A percentile compares a stretch with the other conserved stretches of the same genome.
Conservation (phyloP, 2,888 invertebrate species). For the Cybosia mesomella region DNA sequence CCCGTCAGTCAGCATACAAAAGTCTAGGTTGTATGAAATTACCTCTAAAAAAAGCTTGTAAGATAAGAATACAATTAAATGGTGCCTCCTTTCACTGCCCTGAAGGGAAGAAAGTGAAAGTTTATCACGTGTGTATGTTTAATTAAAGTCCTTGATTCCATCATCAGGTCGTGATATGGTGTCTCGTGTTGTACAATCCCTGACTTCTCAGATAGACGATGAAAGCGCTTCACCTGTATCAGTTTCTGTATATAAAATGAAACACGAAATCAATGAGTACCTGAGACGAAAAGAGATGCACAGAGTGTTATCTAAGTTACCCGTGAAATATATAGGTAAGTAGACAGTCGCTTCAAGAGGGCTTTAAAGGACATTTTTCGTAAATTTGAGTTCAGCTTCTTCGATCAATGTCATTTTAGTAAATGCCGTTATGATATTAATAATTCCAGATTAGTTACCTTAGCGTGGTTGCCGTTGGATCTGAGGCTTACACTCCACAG, state of each 20-base stretch:
- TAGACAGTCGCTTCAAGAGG: background rate
- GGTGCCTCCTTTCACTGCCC: too few relatives aligned
- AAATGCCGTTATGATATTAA: too few relatives aligned
- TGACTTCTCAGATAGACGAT: slow-evolving; percentile 85
- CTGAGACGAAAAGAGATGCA: slow-evolving; percentile 77
- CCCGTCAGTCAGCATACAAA: too few relatives aligned
- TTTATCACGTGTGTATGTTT: background rate
- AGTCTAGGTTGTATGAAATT: background rate
- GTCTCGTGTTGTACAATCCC: slow-evolving; percentile 88
- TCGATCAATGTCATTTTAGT: too few relatives aligned
- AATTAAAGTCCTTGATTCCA: background rate
- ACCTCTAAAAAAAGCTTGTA: too few relatives aligned
- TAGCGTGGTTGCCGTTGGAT: too few relatives aligned
- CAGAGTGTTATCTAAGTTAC: slow-evolving; percentile 78
- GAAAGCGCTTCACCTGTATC: slow-evolving; percentile 77
- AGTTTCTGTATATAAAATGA: slow-evolving; percentile 84
- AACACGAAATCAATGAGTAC: slow-evolving; percentile 80
- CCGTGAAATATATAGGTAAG: slow-evolving; percentile 81
- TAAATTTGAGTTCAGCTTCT: background rate
- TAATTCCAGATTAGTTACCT: too few relatives aligned
- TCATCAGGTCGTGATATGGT: slow-evolving; percentile 88
- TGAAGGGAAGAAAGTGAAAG: too few relatives aligned
- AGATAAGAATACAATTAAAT: too few relatives aligned
- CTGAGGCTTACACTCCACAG: too few relatives aligned
- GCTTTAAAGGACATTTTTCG: background rate